Evolutionary conservation across 2,888 invertebrate genomes (phyloP), one percentile per base, ranked within the genome.

Genomic region (Phalera bucephala): DNA sequence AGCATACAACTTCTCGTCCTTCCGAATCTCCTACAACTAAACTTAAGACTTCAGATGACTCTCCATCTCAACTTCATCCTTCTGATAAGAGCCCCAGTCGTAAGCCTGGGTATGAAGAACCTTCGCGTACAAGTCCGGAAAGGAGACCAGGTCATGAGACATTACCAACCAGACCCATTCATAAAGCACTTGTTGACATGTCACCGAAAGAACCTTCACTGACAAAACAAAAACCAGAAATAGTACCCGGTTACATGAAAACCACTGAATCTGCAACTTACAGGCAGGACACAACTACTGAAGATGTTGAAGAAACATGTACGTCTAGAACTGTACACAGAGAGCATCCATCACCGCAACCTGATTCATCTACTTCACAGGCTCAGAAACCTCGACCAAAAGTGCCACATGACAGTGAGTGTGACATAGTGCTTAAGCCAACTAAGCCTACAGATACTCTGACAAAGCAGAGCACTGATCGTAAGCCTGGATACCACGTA

Each of bases 281-380:
- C 25, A 25, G 2, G 8, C 12, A 25, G 11, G 25, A 25, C 8
- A 8, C 7, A 2, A 36, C 36, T 19, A 33, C 43, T n/a, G 25
- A 50, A 33, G 40, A 45, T 2, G 10, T 31, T 28, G 33, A 46
- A 10, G 43, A 46, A 32, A 43, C 17, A 13, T 15, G 25, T 20
- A 30, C 25, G 11, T 36, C 36, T 2, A 40, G 13, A 28, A 31
- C 27, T n/a, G 15, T 17, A 5, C 34, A 41, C 25, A 33, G 33
- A 3, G 42, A 38, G 23, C 15, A 44, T 17, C 25, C 38, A 11
- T 11, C 6, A 17, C 3, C 17, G 1, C 12, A 25, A 7, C 7
- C 25, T 3, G n/a, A n/a, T n/a, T n/a, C n/a, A n/a, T n/a, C n/a
- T n/a, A n/a, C n/a, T n/a, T n/a, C n/a, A n/a, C 11, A 12, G 25